Conservation (phyloP, 2,888 invertebrate species). For the Artemia sinica region DNA sequence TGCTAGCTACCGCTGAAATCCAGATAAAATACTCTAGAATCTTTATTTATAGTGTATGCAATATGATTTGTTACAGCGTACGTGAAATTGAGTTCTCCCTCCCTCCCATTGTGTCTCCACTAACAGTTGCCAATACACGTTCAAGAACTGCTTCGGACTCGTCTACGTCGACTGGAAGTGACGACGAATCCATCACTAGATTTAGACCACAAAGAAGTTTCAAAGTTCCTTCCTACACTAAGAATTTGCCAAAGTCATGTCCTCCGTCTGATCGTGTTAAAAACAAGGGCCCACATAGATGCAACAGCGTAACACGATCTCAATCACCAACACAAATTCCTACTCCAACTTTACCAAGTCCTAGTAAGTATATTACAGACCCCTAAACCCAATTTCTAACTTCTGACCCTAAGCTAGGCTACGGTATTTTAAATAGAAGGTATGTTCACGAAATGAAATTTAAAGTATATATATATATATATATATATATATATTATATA, state of each 20-base stretch:
- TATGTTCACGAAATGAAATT: no score
- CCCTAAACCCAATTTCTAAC: no score
- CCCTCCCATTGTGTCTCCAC: constrained; percentile 9
- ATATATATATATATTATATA: no score
- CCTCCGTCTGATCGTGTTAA: not conserved
- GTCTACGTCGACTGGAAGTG: not conserved
- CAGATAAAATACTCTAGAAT: no score
- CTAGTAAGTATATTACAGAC: not conserved
- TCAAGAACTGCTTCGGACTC: constrained; percentile 10
- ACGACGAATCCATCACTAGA: not conserved
- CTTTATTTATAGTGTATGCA: no score
- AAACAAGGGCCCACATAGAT: not conserved
- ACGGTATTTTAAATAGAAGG: no score
- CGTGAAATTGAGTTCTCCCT: constrained; percentile 9
- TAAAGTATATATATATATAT: no score
- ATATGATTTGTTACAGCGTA: not conserved
- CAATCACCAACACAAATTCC: not conserved
- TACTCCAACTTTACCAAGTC: not conserved
- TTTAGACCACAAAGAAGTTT: constrained; percentile 12
- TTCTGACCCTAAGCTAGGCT: no score
- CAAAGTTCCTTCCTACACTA: constrained; percentile 4
- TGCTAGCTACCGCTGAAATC: no score
- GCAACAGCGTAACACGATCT: constrained; percentile 1
- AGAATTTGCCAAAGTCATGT: not conserved
- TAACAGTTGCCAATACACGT: not conserved